Evolutionary conservation across 2,113 vertebrate species (phyloP).

Genomic region (Caranx melampygus): DNA sequence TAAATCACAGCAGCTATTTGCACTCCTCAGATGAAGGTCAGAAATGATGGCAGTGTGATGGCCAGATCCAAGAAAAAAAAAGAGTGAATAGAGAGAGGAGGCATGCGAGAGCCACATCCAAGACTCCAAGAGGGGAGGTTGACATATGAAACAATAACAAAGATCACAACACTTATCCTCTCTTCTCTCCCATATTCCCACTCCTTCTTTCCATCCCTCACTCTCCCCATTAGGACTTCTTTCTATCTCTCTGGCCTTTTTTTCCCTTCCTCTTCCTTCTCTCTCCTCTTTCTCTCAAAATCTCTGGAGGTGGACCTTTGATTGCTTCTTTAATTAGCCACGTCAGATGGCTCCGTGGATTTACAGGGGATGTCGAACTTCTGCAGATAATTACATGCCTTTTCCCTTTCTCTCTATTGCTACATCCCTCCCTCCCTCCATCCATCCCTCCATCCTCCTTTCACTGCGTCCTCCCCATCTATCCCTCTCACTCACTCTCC

Average conservation of each 20-base stretch:
- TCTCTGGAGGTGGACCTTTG: slow-evolving; percentile 92
- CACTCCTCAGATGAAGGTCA: slow-evolving; percentile 69
- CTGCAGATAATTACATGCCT: slow-evolving; percentile 96
- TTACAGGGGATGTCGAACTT: slow-evolving; percentile 95
- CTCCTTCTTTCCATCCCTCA: slow-evolving; percentile 58
- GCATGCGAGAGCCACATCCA: slow-evolving; percentile 32
- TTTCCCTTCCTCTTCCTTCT: slow-evolving; percentile 55
- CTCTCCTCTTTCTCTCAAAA: slow-evolving; percentile 83
- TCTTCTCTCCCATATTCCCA: slow-evolving; percentile 37
- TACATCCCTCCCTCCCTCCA: slow-evolving; percentile 65
- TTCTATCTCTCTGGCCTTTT: slow-evolving; percentile 55
- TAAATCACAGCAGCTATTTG: slow-evolving; percentile 70
- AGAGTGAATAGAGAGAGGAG: slow-evolving; percentile 18
- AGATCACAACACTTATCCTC: slow-evolving; percentile 66
- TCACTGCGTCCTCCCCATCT: slow-evolving; percentile 74
- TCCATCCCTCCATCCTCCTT: slow-evolving; percentile 67
- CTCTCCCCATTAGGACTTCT: slow-evolving; percentile 75
- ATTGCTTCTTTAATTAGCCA: slow-evolving; percentile 98
- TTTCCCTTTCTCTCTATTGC: slow-evolving; percentile 81
- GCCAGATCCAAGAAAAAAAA: slow-evolving; percentile 25
- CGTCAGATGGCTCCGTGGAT: slow-evolving; percentile 92
- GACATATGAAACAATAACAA: slow-evolving; percentile 76
- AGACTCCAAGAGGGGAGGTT: slow-evolving; percentile 50
- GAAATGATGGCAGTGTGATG: slow-evolving; percentile 64
- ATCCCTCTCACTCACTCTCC: slow-evolving; percentile 79